Base-by-base conservation (phyloP, 2,113 vertebrate species). In the Proterorhinus semilunaris region DNA sequence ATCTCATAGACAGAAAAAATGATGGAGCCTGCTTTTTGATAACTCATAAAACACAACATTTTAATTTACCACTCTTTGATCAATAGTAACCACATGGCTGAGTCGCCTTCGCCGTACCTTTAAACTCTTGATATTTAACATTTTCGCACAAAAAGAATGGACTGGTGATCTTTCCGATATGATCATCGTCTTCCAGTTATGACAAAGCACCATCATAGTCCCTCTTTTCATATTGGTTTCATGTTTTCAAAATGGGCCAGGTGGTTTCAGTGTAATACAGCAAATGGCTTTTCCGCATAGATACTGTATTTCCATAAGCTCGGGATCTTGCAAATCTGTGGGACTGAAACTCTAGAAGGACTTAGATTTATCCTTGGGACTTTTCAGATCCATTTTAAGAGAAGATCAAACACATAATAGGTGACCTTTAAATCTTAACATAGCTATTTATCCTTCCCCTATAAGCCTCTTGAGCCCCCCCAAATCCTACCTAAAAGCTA, bases 381-480 rank as follows among this genome's bases (percentile, higher is more conserved):
- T 43, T 61, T 44, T 4, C 44, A 7, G 58, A 15, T 15, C 43
- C 15, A 4, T 61, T 61, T n/a, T 61, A 61, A 16, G 58, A 61
- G 10, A 61, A 61, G 42, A 61, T 43, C 36, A 61, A 42, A 61
- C 13, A 43, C n/a, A 44, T 44, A 44, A 45, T 44, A 61, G 36
- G 58, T 61, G 58, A 61, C 58, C 58, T 61, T 66, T 75, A 66
- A 81, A 50, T 75, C 17, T 62, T 71, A 65, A 49, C 68, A 64
- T 79, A 17, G 50, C 16, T 67, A 47, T 62, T 66, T 66, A 48
- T 66, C 67, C 61, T 65, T 51, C 54, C 46, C 57, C 71, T 54
- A 51, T 61, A 76, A 12, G 55, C 21, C 58, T 21, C 49, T 49
- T 44, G 36, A 42, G 53, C 0, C 27, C 47, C 27, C 73, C 27